Base-by-base conservation (phyloP, 2,888 invertebrate species). In the Lamellibrachia columna region DNA sequence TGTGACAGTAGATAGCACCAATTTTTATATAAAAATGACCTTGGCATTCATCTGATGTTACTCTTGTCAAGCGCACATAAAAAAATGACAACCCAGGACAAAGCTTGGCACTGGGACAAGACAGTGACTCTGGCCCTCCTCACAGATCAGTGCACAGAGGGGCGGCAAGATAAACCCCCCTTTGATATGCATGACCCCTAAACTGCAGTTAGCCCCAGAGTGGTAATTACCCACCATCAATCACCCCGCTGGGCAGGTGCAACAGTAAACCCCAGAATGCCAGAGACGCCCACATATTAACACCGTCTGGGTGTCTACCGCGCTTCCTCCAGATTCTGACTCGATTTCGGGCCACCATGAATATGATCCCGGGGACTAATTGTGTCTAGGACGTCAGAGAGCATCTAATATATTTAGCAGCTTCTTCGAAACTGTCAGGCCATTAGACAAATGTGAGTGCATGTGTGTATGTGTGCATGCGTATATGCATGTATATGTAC, bases 341-440 rank as follows among this genome's bases (percentile, higher is more conserved):
- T n/a, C 11, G 75, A 6, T 22, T 75, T 75, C 15, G 22, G 75
- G 75, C 75, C 75, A 75, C 75, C 75, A 6, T 6, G 75, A 75
- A 75, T 75, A 75, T 75, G 75, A 75, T 75, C 75, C 75, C 22
- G 75, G 55, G 40, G 75, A 75, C 22, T 11, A 75, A 75, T 75
- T 75, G 75, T 75, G 75, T 75, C 75, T 75, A 75, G 75, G 75
- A 75, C 75, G 75, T 75, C n/a, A n/a, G 75, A 75, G 75, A 40
- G 22, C 75, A 75, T 4, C 22, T 6, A 15, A 75, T n/a, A 22
- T 75, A n/a, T 75, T 75, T 75, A 75, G 75, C 22, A 55, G 55
- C 55, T 55, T 55, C 55, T 4, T 75, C 3, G 6, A 75, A 22
- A 22, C 75, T 22, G 75, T 60, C 11, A 60, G 15, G 11, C 40